Evolutionary conservation across 2,797 vertebrate species (phyloP).

Genomic region (Tarsius wallacei): DNA sequence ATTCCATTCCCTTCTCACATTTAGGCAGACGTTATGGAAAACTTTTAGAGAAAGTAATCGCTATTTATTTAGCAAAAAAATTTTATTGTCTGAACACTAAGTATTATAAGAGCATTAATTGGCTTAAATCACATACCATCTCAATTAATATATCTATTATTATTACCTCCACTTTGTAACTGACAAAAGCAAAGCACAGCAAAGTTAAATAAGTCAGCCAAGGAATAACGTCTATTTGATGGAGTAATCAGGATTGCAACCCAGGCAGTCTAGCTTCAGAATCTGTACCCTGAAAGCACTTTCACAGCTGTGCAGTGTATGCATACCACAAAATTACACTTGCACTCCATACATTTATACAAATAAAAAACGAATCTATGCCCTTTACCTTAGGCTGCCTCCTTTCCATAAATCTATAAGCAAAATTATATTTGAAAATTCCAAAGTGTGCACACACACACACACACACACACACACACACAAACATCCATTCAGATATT

Average conservation of each 20-base stretch:
- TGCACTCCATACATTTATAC: background rate
- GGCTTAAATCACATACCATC: background rate
- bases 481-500: background rate
- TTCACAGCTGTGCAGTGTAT: background rate
- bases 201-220: background rate
- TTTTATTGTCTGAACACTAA: background rate
- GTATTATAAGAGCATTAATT: background rate
- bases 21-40: background rate
- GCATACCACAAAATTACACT: background rate
- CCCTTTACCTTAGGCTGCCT: background rate
- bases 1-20: background rate
- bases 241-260: background rate
- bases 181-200: background rate
- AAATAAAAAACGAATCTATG: background rate
- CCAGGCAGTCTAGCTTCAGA: background rate
- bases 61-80: constrained; percentile 39
- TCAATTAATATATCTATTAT: background rate
- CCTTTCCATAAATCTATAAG: background rate
- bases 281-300: background rate
- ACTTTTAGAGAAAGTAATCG: background rate
- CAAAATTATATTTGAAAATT: background rate
- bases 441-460: background rate
- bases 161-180: background rate
- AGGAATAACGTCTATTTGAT: background rate
- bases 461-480: no score